Evolutionary conservation across 2,113 vertebrate genomes (phyloP), one percentile per base, ranked within the genome.

Genomic region (Abramis brama): DNA sequence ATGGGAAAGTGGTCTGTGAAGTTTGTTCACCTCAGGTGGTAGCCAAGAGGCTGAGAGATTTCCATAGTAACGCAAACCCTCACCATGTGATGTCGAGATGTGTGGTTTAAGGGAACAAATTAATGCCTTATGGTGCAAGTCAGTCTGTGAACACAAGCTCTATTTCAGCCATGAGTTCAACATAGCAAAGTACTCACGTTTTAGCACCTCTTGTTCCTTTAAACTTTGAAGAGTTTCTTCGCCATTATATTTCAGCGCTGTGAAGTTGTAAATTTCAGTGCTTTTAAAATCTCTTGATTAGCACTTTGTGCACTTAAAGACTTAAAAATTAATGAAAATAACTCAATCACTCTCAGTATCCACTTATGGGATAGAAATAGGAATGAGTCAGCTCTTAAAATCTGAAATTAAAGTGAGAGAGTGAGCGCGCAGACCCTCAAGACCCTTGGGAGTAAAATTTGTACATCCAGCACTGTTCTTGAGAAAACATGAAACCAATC

Each of bases 251-350:
- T 59, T 78, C 8, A 57, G 55, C n/a, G 5, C 77, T 17, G 33
- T 25, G 55, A 17, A 62, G 77, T 62, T 79, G 55, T 79, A 25
- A 15, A 79, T 84, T 84, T 68, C 83, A 82, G 60, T 77, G 21
- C 77, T 10, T 68, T 84, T 70, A 39, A 85, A 77, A 66, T 45
- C 47, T 45, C 9, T 52, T 45, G 70, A 36, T 70, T 70, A n/a
- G 59, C 71, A 82, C 83, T 79, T 68, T 52, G 8, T 85, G 86
- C 78, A 5, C 64, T 77, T 62, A 52, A 84, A 79, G 73, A 66
- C 19, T 80, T 81, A 45, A 43, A 60, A 80, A 81, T 85, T 25
- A 85, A 76, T 66, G 25, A 66, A 76, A 82, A 75, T 81, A 85
- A 82, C 70, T 87, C 15, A 11, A 70, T 87, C 59, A 45, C 78